A percentile compares a stretch with the other conserved stretches of the same genome.
Evolutionary conservation across 2,113 vertebrate genomes (phyloP).

Genomic region (Megalops atlanticus): DNA sequence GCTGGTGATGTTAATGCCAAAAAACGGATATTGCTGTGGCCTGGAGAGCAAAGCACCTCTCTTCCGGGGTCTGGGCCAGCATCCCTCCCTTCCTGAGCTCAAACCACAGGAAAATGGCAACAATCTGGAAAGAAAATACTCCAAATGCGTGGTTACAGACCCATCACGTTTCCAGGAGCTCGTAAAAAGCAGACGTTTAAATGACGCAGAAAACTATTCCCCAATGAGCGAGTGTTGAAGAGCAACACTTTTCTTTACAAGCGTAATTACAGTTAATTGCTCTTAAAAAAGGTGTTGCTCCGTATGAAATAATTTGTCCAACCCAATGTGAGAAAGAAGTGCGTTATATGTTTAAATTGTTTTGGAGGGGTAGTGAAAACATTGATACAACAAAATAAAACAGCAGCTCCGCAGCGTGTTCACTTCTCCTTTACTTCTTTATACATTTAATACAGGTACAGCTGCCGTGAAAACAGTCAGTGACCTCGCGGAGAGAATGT

Average conservation of each 20-base stretch:
- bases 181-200: conserved; percentile 67
- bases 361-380: conserved; percentile 32
- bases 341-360: conserved; percentile 41
- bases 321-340: conserved; percentile 51
- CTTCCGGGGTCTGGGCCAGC: conserved; percentile 47
- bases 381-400: conserved; percentile 27
- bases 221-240: conserved; percentile 57
- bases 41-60: conserved; percentile 49
- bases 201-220: conserved; percentile 70
- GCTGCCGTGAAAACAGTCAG: not conserved
- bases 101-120: conserved; percentile 50
- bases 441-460: not conserved
- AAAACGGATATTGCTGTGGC: conserved; percentile 29
- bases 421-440: not conserved
- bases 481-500: not conserved
- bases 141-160: conserved; percentile 50
- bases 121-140: conserved; percentile 54
- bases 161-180: conserved; percentile 55
- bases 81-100: conserved; percentile 45
- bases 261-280: conserved; percentile 72
- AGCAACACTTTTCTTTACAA: conserved; percentile 60
- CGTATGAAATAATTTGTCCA: conserved; percentile 60
- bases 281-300: conserved; percentile 62
- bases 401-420: not conserved
- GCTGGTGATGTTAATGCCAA: conserved; percentile 24